These are phyloP conservation scores for Pyrgilauda ruficollis DNA, from an alignment of 2,113 vertebrate species.

Conservation along the genomic window DNA sequence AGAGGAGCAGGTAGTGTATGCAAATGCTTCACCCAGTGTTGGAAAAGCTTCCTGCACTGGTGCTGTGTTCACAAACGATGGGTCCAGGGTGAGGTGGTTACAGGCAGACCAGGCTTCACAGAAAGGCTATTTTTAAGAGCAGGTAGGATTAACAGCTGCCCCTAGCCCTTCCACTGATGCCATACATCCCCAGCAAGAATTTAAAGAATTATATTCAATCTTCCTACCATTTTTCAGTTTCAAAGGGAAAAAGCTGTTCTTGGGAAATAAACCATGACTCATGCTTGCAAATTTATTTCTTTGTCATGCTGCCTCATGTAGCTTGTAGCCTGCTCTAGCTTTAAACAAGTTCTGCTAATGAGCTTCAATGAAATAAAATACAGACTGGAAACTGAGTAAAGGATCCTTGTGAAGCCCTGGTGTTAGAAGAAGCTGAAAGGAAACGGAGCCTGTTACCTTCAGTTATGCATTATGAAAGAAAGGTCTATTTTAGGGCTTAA, in stretches of 20 bases:
- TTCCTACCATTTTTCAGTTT: not conserved
- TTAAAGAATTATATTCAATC: not conserved
- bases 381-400: not conserved
- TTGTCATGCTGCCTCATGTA: not conserved
- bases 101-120: not conserved
- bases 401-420: not conserved
- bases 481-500: not conserved
- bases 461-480: not conserved
- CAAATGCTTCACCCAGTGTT: fast-evolving
- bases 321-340: not conserved
- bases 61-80: not conserved
- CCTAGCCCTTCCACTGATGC: not conserved
- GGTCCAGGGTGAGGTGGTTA: not conserved
- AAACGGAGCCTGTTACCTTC: not conserved
- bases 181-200: not conserved
- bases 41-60: not conserved
- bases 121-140: not conserved
- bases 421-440: not conserved
- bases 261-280: not conserved
- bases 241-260: not conserved
- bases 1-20: not conserved
- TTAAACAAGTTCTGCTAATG: not conserved
- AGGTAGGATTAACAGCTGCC: not conserved
- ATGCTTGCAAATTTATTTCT: not conserved
- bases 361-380: not conserved